phyloP scores from a whole-genome alignment of 1,140 invertebrate species.

The Sinella curviseta region DNA sequence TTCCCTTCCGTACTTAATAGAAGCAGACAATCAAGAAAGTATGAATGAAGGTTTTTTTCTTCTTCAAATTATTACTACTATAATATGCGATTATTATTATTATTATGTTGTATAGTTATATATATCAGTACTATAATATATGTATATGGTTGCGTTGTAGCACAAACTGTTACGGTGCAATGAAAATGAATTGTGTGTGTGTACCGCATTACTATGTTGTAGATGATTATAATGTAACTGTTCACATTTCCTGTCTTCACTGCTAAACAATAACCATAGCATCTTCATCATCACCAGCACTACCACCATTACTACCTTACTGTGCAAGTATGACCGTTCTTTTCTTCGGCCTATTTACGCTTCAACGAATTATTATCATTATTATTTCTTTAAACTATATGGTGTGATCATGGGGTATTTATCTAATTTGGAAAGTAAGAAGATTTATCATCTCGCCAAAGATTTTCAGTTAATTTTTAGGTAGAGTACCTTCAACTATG shows the following conservation, averaged over 20 bases:
- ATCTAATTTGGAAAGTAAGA: not conserved
- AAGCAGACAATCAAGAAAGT: too few species aligned
- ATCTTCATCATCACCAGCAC: not conserved
- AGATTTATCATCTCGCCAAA: not conserved
- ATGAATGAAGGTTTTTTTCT: too few species aligned
- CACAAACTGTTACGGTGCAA: not conserved
- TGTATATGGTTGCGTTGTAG: not conserved
- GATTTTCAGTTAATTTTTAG: too few species aligned
- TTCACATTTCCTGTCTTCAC: constrained; percentile 4
- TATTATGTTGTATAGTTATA: not conserved
- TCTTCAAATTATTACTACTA: too few species aligned
- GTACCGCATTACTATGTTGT: not conserved
- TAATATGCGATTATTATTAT: too few species aligned
- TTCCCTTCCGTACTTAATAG: too few species aligned
- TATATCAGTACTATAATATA: not conserved
- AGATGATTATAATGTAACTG: not conserved
- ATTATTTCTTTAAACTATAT: not conserved
- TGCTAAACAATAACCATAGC: not conserved
- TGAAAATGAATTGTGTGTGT: too few species aligned
- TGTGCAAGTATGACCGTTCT: not conserved
- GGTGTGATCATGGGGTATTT: not conserved
- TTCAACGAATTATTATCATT: not conserved
- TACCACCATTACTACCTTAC: not conserved
- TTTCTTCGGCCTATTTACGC: not conserved
- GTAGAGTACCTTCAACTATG: too few species aligned